These are phyloP conservation scores for Troilus luridus DNA, from an alignment of 2,888 invertebrate species.

Conservation along the genomic window DNA sequence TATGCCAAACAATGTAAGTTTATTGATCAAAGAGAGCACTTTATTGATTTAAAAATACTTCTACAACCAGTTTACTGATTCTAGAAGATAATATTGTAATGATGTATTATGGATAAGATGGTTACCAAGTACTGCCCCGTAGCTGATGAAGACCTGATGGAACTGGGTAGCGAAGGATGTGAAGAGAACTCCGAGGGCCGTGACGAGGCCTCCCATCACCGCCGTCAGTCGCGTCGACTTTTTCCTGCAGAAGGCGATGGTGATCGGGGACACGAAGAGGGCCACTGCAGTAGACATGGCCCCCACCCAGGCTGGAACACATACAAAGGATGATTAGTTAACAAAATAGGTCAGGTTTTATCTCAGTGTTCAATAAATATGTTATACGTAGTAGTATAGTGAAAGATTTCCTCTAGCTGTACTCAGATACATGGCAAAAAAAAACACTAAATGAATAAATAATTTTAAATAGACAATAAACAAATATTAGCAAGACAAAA, in stretches of 20 bases:
- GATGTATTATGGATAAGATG: conserved; percentile 17
- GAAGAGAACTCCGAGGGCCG: conserved; percentile 89
- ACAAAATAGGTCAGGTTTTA: not conserved
- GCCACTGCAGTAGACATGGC: conserved; percentile 85
- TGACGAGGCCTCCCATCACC: conserved; percentile 88
- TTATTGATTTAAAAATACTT: no score
- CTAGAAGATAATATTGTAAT: no score
- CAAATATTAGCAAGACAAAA: no score
- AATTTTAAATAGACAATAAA: no score
- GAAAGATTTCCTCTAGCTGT: no score
- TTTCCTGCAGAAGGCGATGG: conserved; percentile 86
- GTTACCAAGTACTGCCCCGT: conserved; percentile 75
- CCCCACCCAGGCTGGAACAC: conserved; percentile 85
- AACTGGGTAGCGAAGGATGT: conserved; percentile 91
- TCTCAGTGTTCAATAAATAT: not conserved
- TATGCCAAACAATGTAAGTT: no score
- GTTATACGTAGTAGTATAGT: not conserved
- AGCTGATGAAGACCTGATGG: conserved; percentile 91
- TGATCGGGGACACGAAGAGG: conserved; percentile 85
- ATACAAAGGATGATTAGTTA: not conserved
- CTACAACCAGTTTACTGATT: no score
- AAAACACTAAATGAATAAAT: no score
- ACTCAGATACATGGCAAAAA: no score
- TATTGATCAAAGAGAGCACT: no score
- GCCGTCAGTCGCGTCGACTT: conserved; percentile 91